Base-by-base conservation (phyloP, 2,797 vertebrate species). In the Megaceryle alcyon region DNA sequence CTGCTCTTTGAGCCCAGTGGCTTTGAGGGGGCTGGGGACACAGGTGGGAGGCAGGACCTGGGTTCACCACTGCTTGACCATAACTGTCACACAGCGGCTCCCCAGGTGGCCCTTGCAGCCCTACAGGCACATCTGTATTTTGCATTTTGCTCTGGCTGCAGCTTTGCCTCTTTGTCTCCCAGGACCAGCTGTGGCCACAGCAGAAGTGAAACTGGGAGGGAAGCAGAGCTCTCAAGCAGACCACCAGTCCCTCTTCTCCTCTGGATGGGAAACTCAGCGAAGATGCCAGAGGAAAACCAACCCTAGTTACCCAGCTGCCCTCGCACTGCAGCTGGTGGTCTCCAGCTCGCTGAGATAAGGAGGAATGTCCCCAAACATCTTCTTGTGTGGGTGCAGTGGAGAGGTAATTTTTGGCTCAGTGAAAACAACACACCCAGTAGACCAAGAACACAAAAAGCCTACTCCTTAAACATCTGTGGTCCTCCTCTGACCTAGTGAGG, bases 241-340 rank as follows among this genome's bases (percentile, higher is more conserved):
- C 4, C 48, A 51, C 4, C 48, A 41, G 25, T 16, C 20, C 29
- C 39, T 65, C 49, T 26, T 3, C 18, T 72, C 23, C 26, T 82
- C 53, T 5, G 6, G 14, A 54, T 88, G 78, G 68, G 53, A 88
- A 88, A 82, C 8, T 33, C 48, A 23, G 29, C 33, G 20, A 86
- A 39, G 28, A 68, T 8, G 10, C 26, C 39, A 26, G 57, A 57
- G 6, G 19, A 66, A 48, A 86, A 86, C 66, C 20, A 37, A 86
- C 3, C 4, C 33, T 0, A 0, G 5, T 16, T 49, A 33, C 57
- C 18, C 1, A 0, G n/a, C 65, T 83, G 56, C 4, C 9, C 19
- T 39, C 0, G 2, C 8, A 4, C 8, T 48, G 80, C 49, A 21
- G 44, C 21, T 37, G 41, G 31, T 46, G 75, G 54, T 63, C 13